A percentile compares a stretch with the other conserved stretches of the same genome.
These are phyloP conservation scores for Philereme vetulata DNA, from an alignment of 2,888 invertebrate genomes.

Conservation along the genomic window DNA sequence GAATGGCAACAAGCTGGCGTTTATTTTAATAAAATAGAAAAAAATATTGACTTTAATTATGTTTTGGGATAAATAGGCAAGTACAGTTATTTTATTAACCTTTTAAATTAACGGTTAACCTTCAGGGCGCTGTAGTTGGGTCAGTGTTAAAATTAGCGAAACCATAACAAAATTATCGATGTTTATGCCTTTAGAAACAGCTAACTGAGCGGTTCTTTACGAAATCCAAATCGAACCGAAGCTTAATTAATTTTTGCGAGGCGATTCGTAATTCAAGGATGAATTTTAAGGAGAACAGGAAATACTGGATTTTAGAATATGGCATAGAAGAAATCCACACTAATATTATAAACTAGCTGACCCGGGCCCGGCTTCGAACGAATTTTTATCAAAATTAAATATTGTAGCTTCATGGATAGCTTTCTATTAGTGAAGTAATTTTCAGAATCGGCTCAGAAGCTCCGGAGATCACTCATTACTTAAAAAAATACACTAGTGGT, in stretches of 20 bases:
- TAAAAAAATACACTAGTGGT: too few species aligned
- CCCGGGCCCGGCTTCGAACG: too few species aligned
- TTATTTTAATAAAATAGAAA: too few species aligned
- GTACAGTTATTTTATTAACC: conserved; percentile 19
- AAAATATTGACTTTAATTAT: conserved; percentile 1
- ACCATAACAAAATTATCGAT: conserved; percentile 40
- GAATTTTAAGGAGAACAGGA: neutral
- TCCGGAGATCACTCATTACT: too few species aligned
- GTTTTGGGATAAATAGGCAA: neutral
- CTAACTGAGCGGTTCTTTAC: conserved; percentile 21
- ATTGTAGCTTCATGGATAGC: too few species aligned
- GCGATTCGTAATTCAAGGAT: conserved; percentile 3
- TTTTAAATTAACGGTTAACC: conserved; percentile 32
- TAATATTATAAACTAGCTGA: too few species aligned
- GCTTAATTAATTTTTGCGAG: conserved; percentile 3
- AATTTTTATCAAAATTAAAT: too few species aligned
- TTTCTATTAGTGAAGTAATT: too few species aligned
- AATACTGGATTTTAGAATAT: too few species aligned
- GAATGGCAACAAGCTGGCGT: neutral
- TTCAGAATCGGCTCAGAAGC: too few species aligned
- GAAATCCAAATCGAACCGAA: conserved; percentile 10
- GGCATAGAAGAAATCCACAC: too few species aligned
- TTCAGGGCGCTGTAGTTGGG: conserved; percentile 31
- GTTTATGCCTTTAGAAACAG: conserved; percentile 29
- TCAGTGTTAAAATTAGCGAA: conserved; percentile 43